A percentile compares a stretch with the other conserved stretches of the same genome.
These are phyloP conservation scores for Lutjanus erythropterus DNA, from an alignment of 2,113 vertebrate genomes.

Conservation along the genomic window DNA sequence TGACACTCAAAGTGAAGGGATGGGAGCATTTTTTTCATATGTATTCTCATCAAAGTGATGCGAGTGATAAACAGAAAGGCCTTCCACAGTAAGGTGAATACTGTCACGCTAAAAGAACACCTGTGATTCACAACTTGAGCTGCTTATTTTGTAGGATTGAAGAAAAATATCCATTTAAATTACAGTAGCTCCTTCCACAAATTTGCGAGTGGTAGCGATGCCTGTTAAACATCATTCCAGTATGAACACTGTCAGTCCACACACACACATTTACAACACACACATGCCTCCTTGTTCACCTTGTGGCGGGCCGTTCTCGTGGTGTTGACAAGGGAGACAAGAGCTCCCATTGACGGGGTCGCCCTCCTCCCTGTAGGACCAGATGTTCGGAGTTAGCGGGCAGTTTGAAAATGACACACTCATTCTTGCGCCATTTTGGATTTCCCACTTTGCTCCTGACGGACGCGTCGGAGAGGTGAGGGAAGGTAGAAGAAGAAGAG, in stretches of 20 bases:
- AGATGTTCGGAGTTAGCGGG: constrained; percentile 81
- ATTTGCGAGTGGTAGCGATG: constrained; percentile 36
- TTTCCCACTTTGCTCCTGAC: constrained; percentile 54
- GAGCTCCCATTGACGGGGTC: constrained; percentile 76
- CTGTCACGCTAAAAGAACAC: too few species aligned
- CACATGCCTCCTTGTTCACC: constrained; percentile 75
- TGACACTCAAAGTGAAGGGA: neutral
- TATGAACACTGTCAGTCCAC: constrained; percentile 9
- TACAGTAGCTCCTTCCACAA: constrained; percentile 40
- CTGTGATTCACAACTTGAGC: neutral
- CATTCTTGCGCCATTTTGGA: constrained; percentile 63
- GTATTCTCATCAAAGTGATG: neutral
- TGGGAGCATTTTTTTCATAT: neutral
- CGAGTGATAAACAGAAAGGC: neutral
- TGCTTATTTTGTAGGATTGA: neutral
- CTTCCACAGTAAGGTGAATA: neutral
- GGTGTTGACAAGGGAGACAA: constrained; percentile 75
- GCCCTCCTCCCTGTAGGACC: constrained; percentile 58
- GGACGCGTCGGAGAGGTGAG: constrained; percentile 32
- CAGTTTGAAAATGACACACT: constrained; percentile 77
- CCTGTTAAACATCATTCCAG: constrained; percentile 43
- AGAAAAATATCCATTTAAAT: constrained; percentile 31
- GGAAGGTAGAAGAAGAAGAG: neutral
- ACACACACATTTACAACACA: constrained; percentile 43
- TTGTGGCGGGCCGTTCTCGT: constrained; percentile 49